phyloP scores from a whole-genome alignment of 2,888 invertebrate genomes.

The Agrotis clavis region DNA sequence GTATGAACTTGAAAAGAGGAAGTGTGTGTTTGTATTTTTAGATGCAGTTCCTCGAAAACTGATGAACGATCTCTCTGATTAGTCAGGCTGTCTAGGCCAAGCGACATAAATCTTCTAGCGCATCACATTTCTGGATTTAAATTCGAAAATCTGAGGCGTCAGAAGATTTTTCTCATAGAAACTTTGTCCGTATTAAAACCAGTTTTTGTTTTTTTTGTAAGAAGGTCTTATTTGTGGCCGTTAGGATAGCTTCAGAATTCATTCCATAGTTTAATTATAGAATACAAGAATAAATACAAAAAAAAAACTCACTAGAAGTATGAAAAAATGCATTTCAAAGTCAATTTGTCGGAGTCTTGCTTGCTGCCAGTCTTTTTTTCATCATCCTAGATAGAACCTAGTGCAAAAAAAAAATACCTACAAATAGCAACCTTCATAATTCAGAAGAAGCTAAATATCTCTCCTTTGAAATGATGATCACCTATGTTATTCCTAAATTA shows the following conservation, averaged over 20 bases:
- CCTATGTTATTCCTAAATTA: background rate
- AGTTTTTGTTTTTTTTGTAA: too few species aligned
- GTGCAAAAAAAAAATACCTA: background rate
- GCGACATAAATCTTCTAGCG: too few species aligned
- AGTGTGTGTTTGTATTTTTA: background rate
- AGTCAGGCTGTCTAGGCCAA: background rate
- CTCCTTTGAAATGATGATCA: background rate
- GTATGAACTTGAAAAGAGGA: constrained; percentile 16
- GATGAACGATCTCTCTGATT: background rate
- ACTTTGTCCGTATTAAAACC: too few species aligned
- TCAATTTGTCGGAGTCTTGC: background rate
- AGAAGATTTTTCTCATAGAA: too few species aligned
- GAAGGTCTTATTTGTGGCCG: too few species aligned
- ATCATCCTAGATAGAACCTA: background rate
- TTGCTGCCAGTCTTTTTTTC: background rate
- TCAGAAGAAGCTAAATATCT: background rate
- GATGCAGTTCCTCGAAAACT: background rate
- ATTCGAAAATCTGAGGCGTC: too few species aligned
- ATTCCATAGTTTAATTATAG: too few species aligned
- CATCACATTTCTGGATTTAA: too few species aligned
- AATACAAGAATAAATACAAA: too few species aligned
- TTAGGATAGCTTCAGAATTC: too few species aligned
- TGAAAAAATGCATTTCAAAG: too few species aligned
- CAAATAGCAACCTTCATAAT: background rate
- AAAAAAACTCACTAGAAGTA: too few species aligned